A percentile compares a stretch with the other conserved stretches of the same genome.
phyloP scores from a whole-genome alignment of 1,140 invertebrate genomes.

The Ectropis grisescens region DNA sequence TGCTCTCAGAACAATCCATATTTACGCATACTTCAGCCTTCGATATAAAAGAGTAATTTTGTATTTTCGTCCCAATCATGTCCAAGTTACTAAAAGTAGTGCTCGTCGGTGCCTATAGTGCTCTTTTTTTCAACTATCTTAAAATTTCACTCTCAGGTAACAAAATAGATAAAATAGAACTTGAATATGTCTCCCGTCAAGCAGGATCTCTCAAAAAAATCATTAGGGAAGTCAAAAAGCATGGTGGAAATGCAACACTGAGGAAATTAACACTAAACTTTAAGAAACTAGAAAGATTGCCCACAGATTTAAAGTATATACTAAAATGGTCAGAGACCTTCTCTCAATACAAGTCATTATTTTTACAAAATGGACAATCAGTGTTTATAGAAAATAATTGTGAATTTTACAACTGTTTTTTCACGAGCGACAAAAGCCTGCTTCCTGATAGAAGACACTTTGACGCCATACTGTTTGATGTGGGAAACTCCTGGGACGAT shows the following conservation, averaged over 20 bases:
- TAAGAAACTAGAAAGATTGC: constrained; percentile 19
- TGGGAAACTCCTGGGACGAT: constrained; percentile 33
- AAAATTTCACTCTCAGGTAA: constrained; percentile 13
- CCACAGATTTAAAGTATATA: constrained; percentile 37
- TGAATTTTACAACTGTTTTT: constrained; percentile 29
- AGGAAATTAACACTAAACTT: background rate
- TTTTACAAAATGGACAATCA: constrained; percentile 33
- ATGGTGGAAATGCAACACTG: no score
- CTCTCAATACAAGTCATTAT: constrained; percentile 14
- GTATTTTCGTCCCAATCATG: no score
- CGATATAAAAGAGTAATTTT: no score
- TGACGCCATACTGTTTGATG: constrained; percentile 44
- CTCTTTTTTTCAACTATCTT: constrained; percentile 24
- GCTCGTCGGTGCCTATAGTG: constrained; percentile 20
- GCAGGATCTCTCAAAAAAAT: no score
- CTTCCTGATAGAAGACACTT: constrained; percentile 28
- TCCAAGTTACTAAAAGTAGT: constrained; percentile 23
- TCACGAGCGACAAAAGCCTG: constrained; percentile 27
- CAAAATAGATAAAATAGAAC: constrained; percentile 21
- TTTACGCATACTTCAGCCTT: no score
- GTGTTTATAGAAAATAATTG: constrained; percentile 32
- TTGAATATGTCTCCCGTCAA: constrained; percentile 30
- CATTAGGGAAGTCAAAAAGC: no score
- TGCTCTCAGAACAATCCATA: no score
- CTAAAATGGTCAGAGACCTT: constrained; percentile 33